phyloP scores from a whole-genome alignment of 92 coral and sea anemone genomes.

The Phymanthus crucifer region DNA sequence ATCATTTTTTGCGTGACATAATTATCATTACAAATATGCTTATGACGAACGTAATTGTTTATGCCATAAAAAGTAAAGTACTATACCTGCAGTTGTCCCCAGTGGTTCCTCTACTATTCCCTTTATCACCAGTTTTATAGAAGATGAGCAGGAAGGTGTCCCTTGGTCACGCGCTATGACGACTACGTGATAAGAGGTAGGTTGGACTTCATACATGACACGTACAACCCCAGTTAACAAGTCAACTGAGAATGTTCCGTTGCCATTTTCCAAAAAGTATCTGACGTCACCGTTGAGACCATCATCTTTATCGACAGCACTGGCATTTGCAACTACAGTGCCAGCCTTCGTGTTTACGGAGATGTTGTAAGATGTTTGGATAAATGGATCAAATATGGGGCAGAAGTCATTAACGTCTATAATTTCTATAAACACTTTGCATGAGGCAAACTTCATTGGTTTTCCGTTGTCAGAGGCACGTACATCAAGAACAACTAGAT shows the following conservation, averaged over 20 bases:
- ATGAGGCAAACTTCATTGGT: constrained; percentile 44
- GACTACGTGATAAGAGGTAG: constrained; percentile 32
- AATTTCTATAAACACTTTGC: constrained; percentile 24
- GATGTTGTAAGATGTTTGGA: constrained; percentile 18
- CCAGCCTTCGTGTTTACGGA: constrained; percentile 32
- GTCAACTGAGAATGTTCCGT: constrained; percentile 40
- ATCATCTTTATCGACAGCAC: constrained; percentile 59
- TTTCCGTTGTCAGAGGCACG: constrained; percentile 61
- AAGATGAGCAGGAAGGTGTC: constrained; percentile 47
- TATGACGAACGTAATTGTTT: neutral
- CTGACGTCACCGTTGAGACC: constrained; percentile 60
- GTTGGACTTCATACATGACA: constrained; percentile 13
- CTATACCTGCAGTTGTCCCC: constrained; percentile 25
- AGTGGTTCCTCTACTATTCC: constrained; percentile 24
- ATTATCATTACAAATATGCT: too few relatives aligned
- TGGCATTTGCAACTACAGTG: constrained; percentile 25
- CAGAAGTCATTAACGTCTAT: constrained; percentile 67
- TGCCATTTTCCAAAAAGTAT: constrained; percentile 18
- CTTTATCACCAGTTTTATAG: constrained; percentile 31
- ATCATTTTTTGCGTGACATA: too few relatives aligned
- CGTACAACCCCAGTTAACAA: constrained; percentile 35
- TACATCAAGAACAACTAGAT: constrained; percentile 32
- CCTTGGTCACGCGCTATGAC: constrained; percentile 70
- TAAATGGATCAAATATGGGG: constrained; percentile 50
- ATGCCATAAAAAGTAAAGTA: neutral